These are phyloP conservation scores for Dromococcyx pavoninus DNA, from an alignment of 2,797 vertebrate genomes.

Conservation along the genomic window DNA sequence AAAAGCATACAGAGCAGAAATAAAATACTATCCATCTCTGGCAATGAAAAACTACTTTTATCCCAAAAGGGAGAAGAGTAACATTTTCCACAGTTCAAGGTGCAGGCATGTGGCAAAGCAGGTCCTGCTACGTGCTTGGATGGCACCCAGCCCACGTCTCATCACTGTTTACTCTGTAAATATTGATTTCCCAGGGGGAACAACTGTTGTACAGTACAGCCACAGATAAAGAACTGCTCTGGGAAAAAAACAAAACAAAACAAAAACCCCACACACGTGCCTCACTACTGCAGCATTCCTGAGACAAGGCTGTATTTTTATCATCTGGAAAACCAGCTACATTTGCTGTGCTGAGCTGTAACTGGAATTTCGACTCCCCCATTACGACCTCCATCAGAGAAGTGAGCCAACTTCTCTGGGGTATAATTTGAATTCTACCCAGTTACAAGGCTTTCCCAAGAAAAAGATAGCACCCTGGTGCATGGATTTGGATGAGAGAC, in stretches of 20 bases:
- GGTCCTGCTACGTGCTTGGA: conserved; percentile 6
- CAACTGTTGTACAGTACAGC: conserved; percentile 22
- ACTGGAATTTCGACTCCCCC: conserved; percentile 40
- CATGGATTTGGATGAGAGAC: background rate
- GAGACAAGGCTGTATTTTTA: conserved; percentile 54
- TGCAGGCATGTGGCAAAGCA: background rate
- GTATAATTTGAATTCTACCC: conserved; percentile 51
- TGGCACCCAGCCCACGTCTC: background rate
- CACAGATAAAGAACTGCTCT: conserved; percentile 53
- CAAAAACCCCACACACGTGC: background rate
- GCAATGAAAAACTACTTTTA: background rate
- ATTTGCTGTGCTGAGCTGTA: conserved; percentile 21
- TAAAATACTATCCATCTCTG: background rate
- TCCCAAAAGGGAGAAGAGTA: background rate
- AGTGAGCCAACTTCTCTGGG: background rate
- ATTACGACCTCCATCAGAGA: conserved; percentile 42
- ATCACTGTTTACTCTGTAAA: conserved; percentile 18
- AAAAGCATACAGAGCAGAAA: background rate
- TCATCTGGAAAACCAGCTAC: conserved; percentile 51
- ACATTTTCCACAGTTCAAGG: background rate
- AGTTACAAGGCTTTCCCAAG: conserved; percentile 3
- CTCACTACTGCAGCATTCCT: conserved; percentile 62
- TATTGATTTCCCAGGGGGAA: conserved; percentile 19
- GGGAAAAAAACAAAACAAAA: background rate
- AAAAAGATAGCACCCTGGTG: conserved; percentile 47